Percentiles rank a stretch among this genome's conserved stretches.
These are phyloP conservation scores for Plemyria rubiginata DNA, from an alignment of 2,888 invertebrate genomes.

Conservation along the genomic window DNA sequence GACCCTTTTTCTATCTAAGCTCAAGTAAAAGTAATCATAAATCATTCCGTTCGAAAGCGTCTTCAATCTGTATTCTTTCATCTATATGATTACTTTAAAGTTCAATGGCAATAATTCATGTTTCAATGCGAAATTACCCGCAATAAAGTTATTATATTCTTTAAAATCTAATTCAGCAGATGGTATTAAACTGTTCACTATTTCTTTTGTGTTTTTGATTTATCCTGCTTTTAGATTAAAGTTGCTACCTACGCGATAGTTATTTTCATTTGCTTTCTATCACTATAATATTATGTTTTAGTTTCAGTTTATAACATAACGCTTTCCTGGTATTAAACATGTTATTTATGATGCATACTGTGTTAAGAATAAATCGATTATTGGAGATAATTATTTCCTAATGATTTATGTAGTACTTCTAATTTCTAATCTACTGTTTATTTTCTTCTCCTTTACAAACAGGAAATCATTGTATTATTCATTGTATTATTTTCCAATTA, in stretches of 20 bases:
- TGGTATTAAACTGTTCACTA: conserved; percentile 15
- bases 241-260: conserved; percentile 36
- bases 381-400: not conserved
- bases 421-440: not conserved
- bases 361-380: conserved; percentile 8
- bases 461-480: not conserved
- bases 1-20: conserved; percentile 9
- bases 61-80: conserved; percentile 20
- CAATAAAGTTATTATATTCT: conserved; percentile 34
- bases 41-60: conserved; percentile 24
- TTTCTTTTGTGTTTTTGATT: conserved; percentile 28
- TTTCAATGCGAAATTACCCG: conserved; percentile 19
- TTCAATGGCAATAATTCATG: conserved; percentile 22
- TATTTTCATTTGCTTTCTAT: conserved; percentile 34
- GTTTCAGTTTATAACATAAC: conserved; percentile 13
- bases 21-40: conserved; percentile 27
- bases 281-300: not conserved
- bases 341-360: conserved; percentile 14
- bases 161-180: conserved; percentile 19
- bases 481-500: not conserved
- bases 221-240: conserved; percentile 27
- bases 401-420: not conserved
- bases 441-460: not conserved
- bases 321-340: conserved; percentile 19
- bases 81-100: conserved; percentile 27